A percentile compares a stretch with the other conserved stretches of the same genome.
These are phyloP conservation scores for Corella eumyota DNA, from an alignment of 23 tunicate genomes.

Conservation along the genomic window DNA sequence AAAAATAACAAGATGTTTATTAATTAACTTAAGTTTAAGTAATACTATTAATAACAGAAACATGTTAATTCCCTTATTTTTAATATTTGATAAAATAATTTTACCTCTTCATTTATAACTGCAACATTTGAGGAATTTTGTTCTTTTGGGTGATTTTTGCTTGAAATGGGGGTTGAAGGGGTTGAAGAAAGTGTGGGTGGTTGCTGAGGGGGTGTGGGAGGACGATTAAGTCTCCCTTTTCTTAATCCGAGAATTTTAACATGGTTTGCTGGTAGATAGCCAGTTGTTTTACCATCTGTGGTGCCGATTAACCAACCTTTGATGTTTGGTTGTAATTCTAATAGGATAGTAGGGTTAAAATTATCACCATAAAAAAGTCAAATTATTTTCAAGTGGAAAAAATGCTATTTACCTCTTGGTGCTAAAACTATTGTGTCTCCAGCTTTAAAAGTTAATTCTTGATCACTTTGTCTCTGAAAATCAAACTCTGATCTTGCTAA, in stretches of 20 bases:
- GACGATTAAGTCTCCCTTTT: constrained; percentile 12
- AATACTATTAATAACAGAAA: too few relatives aligned
- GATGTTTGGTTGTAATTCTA: constrained; percentile 56
- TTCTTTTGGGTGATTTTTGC: too few relatives aligned
- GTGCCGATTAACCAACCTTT: constrained; percentile 75
- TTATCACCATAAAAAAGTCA: neutral
- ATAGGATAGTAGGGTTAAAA: neutral
- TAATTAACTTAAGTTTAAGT: too few relatives aligned
- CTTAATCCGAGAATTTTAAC: constrained; percentile 60
- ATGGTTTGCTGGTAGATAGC: constrained; percentile 74
- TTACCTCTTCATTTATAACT: constrained; percentile 11
- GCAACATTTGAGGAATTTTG: neutral
- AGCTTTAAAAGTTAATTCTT: constrained; percentile 55
- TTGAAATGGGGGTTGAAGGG: neutral
- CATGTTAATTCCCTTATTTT: too few relatives aligned
- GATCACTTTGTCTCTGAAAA: constrained; percentile 38
- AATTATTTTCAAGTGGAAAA: neutral
- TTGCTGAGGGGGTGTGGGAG: constrained; percentile 5
- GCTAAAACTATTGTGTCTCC: constrained; percentile 65
- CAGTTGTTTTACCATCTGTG: constrained; percentile 53
- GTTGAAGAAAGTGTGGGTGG: neutral
- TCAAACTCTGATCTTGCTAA: constrained; percentile 74
- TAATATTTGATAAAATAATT: too few relatives aligned
- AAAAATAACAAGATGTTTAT: too few relatives aligned
- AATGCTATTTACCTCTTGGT: constrained; percentile 31